Percentiles rank a stretch among this genome's conserved stretches.
Conservation (phyloP, 2,888 invertebrate species). For the Drosophila maculinotata region DNA sequence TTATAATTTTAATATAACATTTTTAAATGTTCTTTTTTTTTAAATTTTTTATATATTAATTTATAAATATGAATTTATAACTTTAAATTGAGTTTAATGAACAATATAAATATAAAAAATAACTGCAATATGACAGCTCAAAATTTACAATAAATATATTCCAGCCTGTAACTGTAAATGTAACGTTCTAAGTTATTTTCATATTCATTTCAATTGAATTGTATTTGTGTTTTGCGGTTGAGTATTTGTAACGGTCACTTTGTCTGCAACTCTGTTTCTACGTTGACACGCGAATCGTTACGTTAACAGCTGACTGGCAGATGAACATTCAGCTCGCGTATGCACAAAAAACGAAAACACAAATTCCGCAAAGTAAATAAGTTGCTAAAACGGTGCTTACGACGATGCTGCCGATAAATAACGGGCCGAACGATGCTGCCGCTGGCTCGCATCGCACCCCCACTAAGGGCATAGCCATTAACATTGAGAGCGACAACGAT, state of each 20-base stretch:
- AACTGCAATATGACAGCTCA: background rate
- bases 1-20: too few relatives aligned
- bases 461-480: constrained; percentile 28
- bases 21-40: too few relatives aligned
- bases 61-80: too few relatives aligned
- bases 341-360: constrained; percentile 37
- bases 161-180: too few relatives aligned
- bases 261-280: background rate
- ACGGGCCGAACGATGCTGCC: constrained; percentile 60
- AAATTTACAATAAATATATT: background rate
- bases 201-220: background rate
- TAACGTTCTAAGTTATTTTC: too few relatives aligned
- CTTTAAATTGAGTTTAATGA: background rate
- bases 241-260: constrained; percentile 11
- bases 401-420: too few relatives aligned
- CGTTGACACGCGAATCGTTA: constrained; percentile 39
- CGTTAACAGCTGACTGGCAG: constrained; percentile 36
- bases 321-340: constrained; percentile 37
- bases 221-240: background rate
- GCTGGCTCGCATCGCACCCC: constrained; percentile 39
- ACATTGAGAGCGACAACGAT: constrained; percentile 55
- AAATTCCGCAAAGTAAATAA: constrained; percentile 34
- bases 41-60: too few relatives aligned
- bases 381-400: constrained; percentile 2
- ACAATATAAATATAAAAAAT: background rate